These are phyloP conservation scores for Drosophila kohkoa DNA, from an alignment of 1,140 invertebrate species.

Conservation along the genomic window DNA sequence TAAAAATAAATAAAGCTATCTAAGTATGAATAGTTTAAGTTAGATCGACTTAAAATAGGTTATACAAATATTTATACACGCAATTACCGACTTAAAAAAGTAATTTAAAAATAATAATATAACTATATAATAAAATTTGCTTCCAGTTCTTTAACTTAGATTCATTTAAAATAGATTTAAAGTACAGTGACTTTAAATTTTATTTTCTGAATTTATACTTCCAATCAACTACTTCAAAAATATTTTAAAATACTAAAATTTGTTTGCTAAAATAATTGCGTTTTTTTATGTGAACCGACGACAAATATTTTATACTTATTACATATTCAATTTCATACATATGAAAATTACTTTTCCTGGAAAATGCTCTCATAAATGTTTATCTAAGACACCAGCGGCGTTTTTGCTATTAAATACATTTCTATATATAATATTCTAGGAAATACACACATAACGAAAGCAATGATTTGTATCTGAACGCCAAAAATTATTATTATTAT, in stretches of 20 bases:
- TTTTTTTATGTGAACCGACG: background rate
- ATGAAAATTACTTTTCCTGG: background rate
- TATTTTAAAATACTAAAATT: background rate
- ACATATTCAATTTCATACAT: background rate
- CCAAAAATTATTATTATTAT: conserved; percentile 6
- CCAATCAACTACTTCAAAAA: too few relatives aligned
- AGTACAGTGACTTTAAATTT: too few relatives aligned
- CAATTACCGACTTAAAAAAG: too few relatives aligned
- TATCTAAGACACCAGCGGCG: background rate
- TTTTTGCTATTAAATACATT: conserved; percentile 22
- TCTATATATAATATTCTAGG: conserved; percentile 5
- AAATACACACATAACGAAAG: conserved; percentile 12
- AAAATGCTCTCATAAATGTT: conserved; percentile 9
- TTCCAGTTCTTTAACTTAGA: too few relatives aligned
- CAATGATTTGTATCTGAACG: conserved; percentile 24
- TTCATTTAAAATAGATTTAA: too few relatives aligned
- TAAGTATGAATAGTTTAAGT: too few relatives aligned
- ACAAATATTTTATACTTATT: background rate
- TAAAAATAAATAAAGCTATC: too few relatives aligned
- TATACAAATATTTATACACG: too few relatives aligned
- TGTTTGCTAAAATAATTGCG: background rate
- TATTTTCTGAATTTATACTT: too few relatives aligned
- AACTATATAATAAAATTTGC: too few relatives aligned
- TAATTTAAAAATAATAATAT: too few relatives aligned
- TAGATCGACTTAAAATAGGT: too few relatives aligned